Evolutionary conservation across 2,888 invertebrate genomes (phyloP).

Genomic region (Steromphala cineraria): DNA sequence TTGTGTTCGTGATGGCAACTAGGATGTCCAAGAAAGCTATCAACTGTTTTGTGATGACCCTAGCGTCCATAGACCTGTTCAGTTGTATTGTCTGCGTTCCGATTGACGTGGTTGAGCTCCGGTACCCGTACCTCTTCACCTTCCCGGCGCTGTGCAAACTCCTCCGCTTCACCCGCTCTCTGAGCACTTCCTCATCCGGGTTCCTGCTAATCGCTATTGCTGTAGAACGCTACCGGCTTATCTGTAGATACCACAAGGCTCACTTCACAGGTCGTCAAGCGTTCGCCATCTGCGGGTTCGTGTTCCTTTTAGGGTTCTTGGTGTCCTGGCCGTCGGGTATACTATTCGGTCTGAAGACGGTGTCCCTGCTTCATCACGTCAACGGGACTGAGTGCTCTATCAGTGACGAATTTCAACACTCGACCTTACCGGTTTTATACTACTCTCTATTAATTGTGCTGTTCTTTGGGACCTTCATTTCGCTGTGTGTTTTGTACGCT

Average conservation of each 20-base stretch:
- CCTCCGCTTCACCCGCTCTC: neutral
- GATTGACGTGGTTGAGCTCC: neutral
- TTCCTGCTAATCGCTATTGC: slow-evolving; percentile 30
- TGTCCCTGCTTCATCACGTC: neutral
- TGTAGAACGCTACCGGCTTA: slow-evolving; percentile 29
- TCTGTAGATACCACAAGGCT: slow-evolving; percentile 26
- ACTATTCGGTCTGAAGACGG: slow-evolving; percentile 19
- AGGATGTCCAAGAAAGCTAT: neutral
- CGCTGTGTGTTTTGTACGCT: slow-evolving; percentile 29
- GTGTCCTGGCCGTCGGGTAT: slow-evolving; percentile 27
- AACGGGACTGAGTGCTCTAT: slow-evolving; percentile 19
- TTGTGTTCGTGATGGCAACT: neutral
- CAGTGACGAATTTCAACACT: slow-evolving; percentile 3
- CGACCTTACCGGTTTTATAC: slow-evolving; percentile 25
- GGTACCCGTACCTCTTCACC: neutral
- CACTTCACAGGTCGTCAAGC: slow-evolving; percentile 15
- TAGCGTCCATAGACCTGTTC: neutral
- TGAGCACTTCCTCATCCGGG: slow-evolving; percentile 25
- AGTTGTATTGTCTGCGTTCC: neutral
- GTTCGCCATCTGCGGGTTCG: neutral
- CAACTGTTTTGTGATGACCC: neutral
- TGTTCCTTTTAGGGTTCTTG: slow-evolving; percentile 5
- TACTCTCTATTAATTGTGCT: slow-evolving; percentile 29
- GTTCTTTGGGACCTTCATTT: slow-evolving; percentile 29
- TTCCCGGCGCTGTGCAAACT: slow-evolving; percentile 11